These are phyloP conservation scores for Thamnophis elegans DNA, from an alignment of 2,797 vertebrate species.

Conservation along the genomic window DNA sequence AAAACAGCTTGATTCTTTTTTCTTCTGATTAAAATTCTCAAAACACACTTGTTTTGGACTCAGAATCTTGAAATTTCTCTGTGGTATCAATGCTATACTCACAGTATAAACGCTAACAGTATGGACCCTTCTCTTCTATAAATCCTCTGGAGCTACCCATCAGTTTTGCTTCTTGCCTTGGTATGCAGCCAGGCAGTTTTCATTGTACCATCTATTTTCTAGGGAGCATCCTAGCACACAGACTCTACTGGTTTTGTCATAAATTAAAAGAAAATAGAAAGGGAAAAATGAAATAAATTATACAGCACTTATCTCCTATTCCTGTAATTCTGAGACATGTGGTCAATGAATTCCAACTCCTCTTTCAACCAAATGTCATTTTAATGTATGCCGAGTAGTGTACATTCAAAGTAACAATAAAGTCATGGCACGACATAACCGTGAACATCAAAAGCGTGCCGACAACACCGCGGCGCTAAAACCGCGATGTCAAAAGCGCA, in stretches of 20 bases:
- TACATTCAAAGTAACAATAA: no score
- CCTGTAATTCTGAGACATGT: not conserved
- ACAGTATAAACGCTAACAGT: not conserved
- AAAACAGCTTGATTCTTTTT: not conserved
- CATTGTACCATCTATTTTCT: not conserved
- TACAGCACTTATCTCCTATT: not conserved
- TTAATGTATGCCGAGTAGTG: no score
- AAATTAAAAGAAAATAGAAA: not conserved
- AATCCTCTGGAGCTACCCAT: not conserved
- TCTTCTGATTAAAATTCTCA: not conserved
- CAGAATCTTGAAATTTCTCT: not conserved
- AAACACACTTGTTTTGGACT: not conserved
- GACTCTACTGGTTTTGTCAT: not conserved
- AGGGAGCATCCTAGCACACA: not conserved
- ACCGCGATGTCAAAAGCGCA: no score
- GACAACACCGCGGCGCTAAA: no score
- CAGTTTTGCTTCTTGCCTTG: not conserved
- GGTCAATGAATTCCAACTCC: not conserved
- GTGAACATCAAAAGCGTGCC: no score
- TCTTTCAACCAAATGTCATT: no score
- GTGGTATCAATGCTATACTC: not conserved
- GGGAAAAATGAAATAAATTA: not conserved
- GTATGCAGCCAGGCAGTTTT: not conserved
- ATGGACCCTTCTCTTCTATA: not conserved
- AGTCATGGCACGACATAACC: no score